Conservation (phyloP, 2,113 vertebrate genomes). For the Prunella fulvescens region DNA sequence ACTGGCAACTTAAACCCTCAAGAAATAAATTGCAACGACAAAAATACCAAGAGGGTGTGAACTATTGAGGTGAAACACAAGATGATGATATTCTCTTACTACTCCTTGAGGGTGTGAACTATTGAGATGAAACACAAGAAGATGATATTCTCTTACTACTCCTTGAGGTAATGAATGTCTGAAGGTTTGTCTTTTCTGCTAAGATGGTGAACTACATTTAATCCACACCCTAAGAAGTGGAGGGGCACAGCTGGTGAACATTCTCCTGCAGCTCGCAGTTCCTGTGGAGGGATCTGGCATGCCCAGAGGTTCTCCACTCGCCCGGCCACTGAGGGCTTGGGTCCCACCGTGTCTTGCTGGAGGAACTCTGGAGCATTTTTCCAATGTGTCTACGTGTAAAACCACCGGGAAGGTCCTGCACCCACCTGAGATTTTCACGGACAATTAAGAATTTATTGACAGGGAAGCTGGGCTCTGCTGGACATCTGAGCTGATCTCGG, state of each 20-base stretch:
- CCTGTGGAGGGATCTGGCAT: no score
- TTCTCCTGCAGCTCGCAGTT: accelerated
- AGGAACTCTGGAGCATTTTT: accelerated
- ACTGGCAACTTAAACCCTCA: background rate
- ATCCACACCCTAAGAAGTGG: background rate
- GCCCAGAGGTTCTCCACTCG: background rate
- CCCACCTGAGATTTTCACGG: background rate
- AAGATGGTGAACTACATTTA: background rate
- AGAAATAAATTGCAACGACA: background rate
- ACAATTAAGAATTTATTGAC: background rate
- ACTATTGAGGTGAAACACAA: background rate
- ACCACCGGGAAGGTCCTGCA: no score
- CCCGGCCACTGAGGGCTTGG: accelerated
- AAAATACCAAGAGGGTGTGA: background rate
- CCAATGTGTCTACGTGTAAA: accelerated
- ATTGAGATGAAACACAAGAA: background rate
- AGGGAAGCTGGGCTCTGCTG: background rate
- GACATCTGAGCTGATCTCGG: background rate
- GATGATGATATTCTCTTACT: background rate
- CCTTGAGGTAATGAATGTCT: background rate
- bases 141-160: background rate
- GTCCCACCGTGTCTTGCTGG: accelerated
- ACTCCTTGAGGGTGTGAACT: background rate
- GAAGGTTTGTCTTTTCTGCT: background rate
- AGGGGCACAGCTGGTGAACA: accelerated